phyloP scores from a whole-genome alignment of 2,888 invertebrate genomes.

The Xylophagus ater region DNA sequence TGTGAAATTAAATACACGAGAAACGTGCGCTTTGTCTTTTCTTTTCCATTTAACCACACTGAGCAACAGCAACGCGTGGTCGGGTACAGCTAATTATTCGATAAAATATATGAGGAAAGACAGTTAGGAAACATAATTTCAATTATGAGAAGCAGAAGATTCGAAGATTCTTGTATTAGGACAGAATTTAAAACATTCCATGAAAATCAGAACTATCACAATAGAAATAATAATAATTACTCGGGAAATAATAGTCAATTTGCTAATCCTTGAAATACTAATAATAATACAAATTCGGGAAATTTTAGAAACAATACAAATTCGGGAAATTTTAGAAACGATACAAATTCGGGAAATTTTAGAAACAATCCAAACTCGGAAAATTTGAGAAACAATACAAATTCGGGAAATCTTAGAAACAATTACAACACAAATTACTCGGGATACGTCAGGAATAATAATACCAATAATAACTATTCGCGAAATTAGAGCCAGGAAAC shows the following conservation, averaged over 20 bases:
- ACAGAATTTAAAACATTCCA: constrained; percentile 2
- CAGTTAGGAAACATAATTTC: constrained; percentile 4
- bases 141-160: constrained; percentile 6
- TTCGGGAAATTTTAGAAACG: too few species aligned
- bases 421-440: background rate
- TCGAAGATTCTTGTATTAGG: constrained; percentile 3
- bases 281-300: background rate
- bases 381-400: background rate
- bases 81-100: too few species aligned
- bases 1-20: too few species aligned
- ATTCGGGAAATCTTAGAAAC: background rate
- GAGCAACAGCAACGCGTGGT: too few species aligned
- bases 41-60: too few species aligned
- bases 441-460: background rate
- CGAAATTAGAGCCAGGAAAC: too few species aligned
- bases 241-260: too few species aligned
- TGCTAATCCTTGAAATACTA: too few species aligned
- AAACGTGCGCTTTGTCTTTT: too few species aligned
- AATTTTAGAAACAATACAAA: background rate
- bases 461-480: too few species aligned
- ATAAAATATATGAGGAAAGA: constrained; percentile 10
- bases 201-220: background rate
- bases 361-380: too few species aligned
- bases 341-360: too few species aligned
- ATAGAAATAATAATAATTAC: background rate